A percentile compares a stretch with the other conserved stretches of the same genome.
Conservation (phyloP, 2,797 vertebrate genomes). For the Cuculus canorus region DNA sequence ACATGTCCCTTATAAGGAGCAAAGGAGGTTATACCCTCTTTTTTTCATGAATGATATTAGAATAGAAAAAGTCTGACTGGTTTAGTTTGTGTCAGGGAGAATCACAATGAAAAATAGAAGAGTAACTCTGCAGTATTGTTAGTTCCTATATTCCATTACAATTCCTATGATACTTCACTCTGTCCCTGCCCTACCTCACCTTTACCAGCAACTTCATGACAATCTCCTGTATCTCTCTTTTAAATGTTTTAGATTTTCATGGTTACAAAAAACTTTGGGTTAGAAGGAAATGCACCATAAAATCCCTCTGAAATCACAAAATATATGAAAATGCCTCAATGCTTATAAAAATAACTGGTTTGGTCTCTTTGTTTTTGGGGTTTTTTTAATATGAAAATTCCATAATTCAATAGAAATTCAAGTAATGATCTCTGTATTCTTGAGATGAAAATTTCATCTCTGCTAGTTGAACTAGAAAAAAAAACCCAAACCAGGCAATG, state of each 20-base stretch:
- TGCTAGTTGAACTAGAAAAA: not conserved
- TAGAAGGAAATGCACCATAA: not conserved
- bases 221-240: not conserved
- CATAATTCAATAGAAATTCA: not conserved
- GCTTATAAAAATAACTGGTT: not conserved
- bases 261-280: not conserved
- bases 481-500: not conserved
- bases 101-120: not conserved
- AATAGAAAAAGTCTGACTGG: not conserved
- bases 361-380: not conserved
- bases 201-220: not conserved
- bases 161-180: not conserved
- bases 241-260: not conserved
- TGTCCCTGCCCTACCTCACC: not conserved
- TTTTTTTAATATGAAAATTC: not conserved
- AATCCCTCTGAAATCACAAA: not conserved
- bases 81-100: not conserved
- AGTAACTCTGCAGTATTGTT: not conserved
- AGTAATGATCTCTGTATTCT: not conserved
- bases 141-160: not conserved
- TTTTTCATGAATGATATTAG: not conserved
- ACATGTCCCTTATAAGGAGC: not conserved
- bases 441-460: not conserved
- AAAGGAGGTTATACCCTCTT: not conserved
- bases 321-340: not conserved